phyloP scores from a whole-genome alignment of 2,113 vertebrate species.

The Mustelus asterias region DNA sequence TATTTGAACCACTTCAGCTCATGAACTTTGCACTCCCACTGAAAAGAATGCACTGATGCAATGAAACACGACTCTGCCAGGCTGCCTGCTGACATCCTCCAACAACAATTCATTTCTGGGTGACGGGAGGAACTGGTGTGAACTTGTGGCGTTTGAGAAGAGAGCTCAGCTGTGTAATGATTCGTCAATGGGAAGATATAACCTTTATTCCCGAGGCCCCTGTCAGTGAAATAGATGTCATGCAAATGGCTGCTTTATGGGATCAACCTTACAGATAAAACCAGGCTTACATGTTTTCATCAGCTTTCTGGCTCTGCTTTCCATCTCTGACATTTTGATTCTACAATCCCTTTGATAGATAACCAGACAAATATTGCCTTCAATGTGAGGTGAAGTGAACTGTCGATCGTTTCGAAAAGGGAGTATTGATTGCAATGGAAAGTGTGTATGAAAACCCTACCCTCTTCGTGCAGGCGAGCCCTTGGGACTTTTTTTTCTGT shows the following conservation, averaged over 20 bases:
- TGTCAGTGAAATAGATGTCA: neutral
- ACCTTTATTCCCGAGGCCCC: neutral
- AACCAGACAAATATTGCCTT: neutral
- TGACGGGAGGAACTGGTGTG: neutral
- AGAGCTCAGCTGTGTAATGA: neutral
- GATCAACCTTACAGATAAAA: neutral
- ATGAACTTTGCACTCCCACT: neutral
- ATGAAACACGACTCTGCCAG: neutral
- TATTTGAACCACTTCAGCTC: neutral
- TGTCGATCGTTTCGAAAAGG: neutral
- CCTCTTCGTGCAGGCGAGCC: neutral
- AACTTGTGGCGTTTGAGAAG: neutral
- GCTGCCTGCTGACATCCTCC: neutral
- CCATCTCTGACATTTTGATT: neutral
- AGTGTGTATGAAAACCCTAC: slow-evolving; percentile 8
- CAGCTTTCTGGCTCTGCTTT: neutral
- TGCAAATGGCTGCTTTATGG: neutral
- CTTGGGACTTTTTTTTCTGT: neutral
- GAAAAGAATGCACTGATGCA: neutral
- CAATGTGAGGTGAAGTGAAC: neutral
- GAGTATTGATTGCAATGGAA: neutral
- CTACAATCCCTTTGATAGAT: neutral
- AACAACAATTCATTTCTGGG: neutral
- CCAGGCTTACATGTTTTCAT: neutral
- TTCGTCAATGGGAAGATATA: neutral